Evolutionary conservation across 1,140 invertebrate species (phyloP).

Genomic region (Aphelenchoides avenae): DNA sequence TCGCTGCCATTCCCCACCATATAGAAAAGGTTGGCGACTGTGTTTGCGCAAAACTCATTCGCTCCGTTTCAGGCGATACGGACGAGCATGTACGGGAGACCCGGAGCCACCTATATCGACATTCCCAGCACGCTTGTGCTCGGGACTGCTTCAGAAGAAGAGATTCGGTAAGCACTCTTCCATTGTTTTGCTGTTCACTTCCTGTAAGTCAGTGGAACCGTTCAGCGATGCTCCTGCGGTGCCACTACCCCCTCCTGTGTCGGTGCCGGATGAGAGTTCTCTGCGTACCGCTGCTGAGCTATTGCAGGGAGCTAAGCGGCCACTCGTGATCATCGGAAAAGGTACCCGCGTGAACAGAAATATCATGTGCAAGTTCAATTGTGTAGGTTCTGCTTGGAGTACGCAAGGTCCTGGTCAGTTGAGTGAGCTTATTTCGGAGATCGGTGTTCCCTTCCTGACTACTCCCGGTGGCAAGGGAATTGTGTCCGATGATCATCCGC

Average conservation of each 20-base stretch:
- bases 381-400: too few relatives aligned
- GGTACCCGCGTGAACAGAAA: too few relatives aligned
- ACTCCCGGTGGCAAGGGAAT: constrained; percentile 96
- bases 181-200: too few relatives aligned
- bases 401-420: constrained; percentile 39
- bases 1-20: constrained; percentile 77
- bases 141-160: too few relatives aligned
- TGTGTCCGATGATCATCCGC: constrained; percentile 72
- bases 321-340: constrained; percentile 87
- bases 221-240: constrained; percentile 14
- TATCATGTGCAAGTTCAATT: too few relatives aligned
- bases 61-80: constrained; percentile 69
- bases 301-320: constrained; percentile 70
- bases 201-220: too few relatives aligned
- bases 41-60: constrained; percentile 1
- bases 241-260: constrained; percentile 67
- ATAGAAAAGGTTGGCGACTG: constrained; percentile 71
- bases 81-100: constrained; percentile 76
- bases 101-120: constrained; percentile 80
- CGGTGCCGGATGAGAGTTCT: constrained; percentile 68
- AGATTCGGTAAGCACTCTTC: too few relatives aligned
- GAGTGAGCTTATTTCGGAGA: constrained; percentile 67
- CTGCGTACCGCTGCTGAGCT: constrained; percentile 70
- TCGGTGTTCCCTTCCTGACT: constrained; percentile 78
- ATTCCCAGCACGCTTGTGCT: constrained; percentile 77